A percentile compares a stretch with the other conserved stretches of the same genome.
These are phyloP conservation scores for Oncopodura yosiiana DNA, from an alignment of 1,140 invertebrate species.

Conservation along the genomic window DNA sequence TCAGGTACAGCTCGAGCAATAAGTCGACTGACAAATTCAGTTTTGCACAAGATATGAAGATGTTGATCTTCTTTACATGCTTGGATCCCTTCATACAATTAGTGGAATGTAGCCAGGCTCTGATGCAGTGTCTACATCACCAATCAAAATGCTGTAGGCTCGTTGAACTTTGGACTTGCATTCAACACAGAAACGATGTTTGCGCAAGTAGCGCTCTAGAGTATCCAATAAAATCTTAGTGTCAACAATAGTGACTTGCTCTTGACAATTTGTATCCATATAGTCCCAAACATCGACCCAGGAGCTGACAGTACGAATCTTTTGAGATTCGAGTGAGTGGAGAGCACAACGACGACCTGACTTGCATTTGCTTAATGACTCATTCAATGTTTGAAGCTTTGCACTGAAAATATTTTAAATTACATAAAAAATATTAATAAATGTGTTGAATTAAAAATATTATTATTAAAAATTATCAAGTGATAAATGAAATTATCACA, in stretches of 20 bases:
- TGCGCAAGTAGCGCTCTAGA: conserved; percentile 75
- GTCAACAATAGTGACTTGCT: conserved; percentile 76
- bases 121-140: conserved; percentile 67
- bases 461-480: too few species aligned
- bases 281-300: conserved; percentile 80
- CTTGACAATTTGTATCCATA: conserved; percentile 69
- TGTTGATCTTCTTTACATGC: conserved; percentile 74
- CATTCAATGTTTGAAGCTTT: conserved; percentile 46
- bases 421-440: not conserved
- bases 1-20: conserved; percentile 82
- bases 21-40: conserved; percentile 75
- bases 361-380: conserved; percentile 71
- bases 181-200: conserved; percentile 83
- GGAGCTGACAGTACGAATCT: conserved; percentile 51
- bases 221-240: conserved; percentile 68
- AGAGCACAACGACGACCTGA: conserved; percentile 75
- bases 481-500: too few species aligned
- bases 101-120: conserved; percentile 80
- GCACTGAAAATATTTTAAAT: conserved; percentile 13
- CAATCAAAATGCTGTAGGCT: conserved; percentile 75
- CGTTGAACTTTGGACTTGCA: conserved; percentile 80
- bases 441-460: too few species aligned
- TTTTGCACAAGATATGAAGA: conserved; percentile 73
- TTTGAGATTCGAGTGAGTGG: conserved; percentile 76
- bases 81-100: conserved; percentile 73